Conservation (phyloP, 2,888 invertebrate species). For the Pachymerium ferrugineum region DNA sequence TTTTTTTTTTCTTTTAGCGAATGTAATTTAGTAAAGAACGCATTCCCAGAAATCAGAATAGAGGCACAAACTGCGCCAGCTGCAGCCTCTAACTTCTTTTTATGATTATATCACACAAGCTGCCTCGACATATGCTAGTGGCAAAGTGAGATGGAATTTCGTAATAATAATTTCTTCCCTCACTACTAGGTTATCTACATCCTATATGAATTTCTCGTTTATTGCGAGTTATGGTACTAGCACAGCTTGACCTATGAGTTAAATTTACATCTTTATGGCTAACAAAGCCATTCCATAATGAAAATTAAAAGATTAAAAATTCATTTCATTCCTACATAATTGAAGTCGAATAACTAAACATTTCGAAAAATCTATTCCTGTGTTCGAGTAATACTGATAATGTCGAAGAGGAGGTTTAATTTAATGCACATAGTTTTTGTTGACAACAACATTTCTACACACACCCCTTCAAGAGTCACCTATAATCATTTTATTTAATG, state of each 20-base stretch:
- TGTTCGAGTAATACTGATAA: no score
- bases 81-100: background rate
- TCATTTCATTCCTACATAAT: no score
- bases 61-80: background rate
- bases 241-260: no score
- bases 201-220: background rate
- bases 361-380: no score
- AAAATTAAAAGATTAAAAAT: no score
- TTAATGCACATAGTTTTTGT: background rate
- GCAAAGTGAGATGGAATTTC: background rate
- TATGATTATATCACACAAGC: background rate
- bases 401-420: no score
- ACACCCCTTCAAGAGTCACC: no score
- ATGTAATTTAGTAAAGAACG: background rate
- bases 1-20: background rate
- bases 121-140: background rate
- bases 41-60: background rate
- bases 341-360: no score
- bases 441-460: background rate
- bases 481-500: background rate
- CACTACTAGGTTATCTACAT: background rate
- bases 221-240: no score
- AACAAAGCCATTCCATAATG: no score
- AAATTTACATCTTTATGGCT: no score
- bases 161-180: background rate